Conservation (phyloP, 2,113 vertebrate genomes). For the Chloebia gouldiae region DNA sequence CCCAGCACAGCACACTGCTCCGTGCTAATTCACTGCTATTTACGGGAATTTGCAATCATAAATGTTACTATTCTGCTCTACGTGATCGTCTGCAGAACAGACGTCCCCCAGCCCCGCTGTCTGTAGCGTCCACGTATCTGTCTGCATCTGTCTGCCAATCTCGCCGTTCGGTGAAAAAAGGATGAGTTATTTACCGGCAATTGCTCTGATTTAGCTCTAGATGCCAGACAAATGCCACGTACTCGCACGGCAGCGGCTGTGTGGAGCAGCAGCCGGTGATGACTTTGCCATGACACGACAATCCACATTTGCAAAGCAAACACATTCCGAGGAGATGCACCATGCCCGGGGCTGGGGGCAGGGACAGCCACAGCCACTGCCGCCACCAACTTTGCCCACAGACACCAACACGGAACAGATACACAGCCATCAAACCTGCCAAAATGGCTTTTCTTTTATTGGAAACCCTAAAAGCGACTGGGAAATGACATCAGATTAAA, state of each 20-base stretch:
- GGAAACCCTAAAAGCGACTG: not conserved
- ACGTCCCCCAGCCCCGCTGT: not conserved
- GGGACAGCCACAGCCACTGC: not conserved
- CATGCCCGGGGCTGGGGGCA: not conserved
- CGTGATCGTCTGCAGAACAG: not conserved
- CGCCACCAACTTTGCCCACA: slow-evolving; percentile 8
- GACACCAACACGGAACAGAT: not conserved
- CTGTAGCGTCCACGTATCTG: fast-evolving
- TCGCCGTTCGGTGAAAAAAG: not conserved
- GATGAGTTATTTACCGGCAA: not conserved
- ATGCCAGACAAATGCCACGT: not conserved
- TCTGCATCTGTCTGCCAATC: not conserved
- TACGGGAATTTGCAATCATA: not conserved
- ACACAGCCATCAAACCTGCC: not conserved
- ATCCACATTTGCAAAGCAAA: not conserved
- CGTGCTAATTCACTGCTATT: not conserved
- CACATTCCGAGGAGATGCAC: not conserved
- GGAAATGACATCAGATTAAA: slow-evolving; percentile 51
- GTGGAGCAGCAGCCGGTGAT: not conserved
- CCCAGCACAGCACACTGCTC: not conserved
- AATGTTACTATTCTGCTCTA: not conserved
- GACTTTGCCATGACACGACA: slow-evolving; percentile 22
- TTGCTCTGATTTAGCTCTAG: not conserved
- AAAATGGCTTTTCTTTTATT: not conserved
- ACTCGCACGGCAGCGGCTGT: not conserved